A percentile compares a stretch with the other conserved stretches of the same genome.
Conservation (phyloP, 1,140 invertebrate species). For the Drosophila sechellia region DNA sequence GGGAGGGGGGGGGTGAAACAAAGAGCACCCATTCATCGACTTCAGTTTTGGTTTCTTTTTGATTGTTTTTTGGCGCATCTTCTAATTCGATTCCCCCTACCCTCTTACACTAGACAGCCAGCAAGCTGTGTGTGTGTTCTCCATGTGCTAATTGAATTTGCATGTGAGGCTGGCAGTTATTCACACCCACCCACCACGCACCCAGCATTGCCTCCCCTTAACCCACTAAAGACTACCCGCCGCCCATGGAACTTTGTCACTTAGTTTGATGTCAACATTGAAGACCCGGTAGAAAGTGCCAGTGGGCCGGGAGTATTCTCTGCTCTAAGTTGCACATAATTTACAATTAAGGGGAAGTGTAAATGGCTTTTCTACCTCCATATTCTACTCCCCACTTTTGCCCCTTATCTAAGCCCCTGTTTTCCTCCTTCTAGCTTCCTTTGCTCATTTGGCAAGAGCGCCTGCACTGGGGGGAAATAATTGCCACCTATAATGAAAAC, state of each 20-base stretch:
- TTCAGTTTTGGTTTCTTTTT: constrained; percentile 32
- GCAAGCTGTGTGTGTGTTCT: constrained; percentile 6
- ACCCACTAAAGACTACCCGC: constrained; percentile 15
- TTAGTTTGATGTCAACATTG: constrained; percentile 51
- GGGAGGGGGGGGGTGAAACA: constrained; percentile 15
- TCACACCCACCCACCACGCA: constrained; percentile 13
- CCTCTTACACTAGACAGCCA: constrained; percentile 26
- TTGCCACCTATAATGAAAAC: constrained; percentile 37
- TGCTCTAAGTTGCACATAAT: constrained; percentile 58
- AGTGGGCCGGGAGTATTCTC: constrained; percentile 28
- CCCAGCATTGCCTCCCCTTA: constrained; percentile 3
- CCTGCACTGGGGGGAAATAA: constrained; percentile 33
- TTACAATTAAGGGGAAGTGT: constrained; percentile 72
- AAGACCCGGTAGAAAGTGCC: constrained; percentile 25
- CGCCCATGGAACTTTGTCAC: constrained; percentile 16
- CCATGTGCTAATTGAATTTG: constrained; percentile 64
- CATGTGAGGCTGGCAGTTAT: constrained; percentile 47
- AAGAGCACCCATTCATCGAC: constrained; percentile 41
- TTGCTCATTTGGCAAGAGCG: constrained; percentile 44
- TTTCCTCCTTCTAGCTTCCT: constrained; percentile 26
- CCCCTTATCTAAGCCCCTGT: background rate
- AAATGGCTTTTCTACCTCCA: constrained; percentile 57
- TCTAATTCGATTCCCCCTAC: constrained; percentile 52
- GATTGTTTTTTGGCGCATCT: constrained; percentile 45
- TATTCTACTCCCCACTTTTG: background rate